phyloP scores from a whole-genome alignment of 2,797 vertebrate genomes.

The Acanthurus leucopareius region DNA sequence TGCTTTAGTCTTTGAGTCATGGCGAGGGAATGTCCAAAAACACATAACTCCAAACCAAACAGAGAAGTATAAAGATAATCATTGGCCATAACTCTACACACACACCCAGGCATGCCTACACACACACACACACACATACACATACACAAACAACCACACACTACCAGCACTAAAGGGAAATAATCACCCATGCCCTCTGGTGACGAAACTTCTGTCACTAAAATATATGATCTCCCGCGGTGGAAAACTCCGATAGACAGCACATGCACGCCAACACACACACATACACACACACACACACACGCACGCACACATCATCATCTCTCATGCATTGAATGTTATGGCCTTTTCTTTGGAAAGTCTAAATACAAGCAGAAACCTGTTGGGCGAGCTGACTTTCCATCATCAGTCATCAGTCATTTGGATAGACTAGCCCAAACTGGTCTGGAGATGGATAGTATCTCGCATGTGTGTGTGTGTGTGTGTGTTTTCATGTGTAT shows the following conservation, averaged over 20 bases:
- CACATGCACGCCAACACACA: not conserved
- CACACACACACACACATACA: conserved; percentile 37
- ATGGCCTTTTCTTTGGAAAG: conserved; percentile 66
- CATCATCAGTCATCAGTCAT: conserved; percentile 74
- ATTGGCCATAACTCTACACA: conserved; percentile 49
- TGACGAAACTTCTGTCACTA: conserved; percentile 79
- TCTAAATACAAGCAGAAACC: conserved; percentile 82
- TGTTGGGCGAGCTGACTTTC: conserved; percentile 75
- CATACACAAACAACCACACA: conserved; percentile 38
- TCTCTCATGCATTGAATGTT: conserved; percentile 53
- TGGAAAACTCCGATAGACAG: conserved; percentile 64
- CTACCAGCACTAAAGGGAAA: conserved; percentile 51
- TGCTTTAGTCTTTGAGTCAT: conserved; percentile 64
- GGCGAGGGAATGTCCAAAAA: conserved; percentile 72
- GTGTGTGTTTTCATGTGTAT: conserved; percentile 31
- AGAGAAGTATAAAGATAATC: conserved; percentile 67
- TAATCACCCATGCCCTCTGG: conserved; percentile 76
- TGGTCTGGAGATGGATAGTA: conserved; percentile 60
- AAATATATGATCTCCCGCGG: conserved; percentile 78
- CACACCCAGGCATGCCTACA: conserved; percentile 53
- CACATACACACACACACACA: conserved; percentile 19
- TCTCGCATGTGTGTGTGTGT: conserved; percentile 28
- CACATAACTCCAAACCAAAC: conserved; percentile 70
- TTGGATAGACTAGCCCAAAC: conserved; percentile 73
- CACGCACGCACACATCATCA: not conserved